phyloP scores from a whole-genome alignment of 2,797 vertebrate species.

The Mycteria americana region DNA sequence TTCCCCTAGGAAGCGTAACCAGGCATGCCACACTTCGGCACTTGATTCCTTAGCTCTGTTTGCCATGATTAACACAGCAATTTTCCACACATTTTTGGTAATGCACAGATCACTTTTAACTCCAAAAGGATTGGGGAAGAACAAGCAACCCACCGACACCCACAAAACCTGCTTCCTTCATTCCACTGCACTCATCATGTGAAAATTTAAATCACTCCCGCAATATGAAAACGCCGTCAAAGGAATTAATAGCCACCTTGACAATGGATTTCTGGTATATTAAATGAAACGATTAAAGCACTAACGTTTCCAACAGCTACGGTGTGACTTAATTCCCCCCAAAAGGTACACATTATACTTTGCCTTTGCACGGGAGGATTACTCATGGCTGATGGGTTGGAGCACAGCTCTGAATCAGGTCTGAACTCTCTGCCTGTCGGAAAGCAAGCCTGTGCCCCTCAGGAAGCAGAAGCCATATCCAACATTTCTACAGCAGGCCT shows the following conservation, averaged over 20 bases:
- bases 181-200: not conserved
- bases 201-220: constrained; percentile 2
- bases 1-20: not conserved
- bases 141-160: not conserved
- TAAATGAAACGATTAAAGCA: not conserved
- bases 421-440: not conserved
- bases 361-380: not conserved
- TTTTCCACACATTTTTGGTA: not conserved
- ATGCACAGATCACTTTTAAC: not conserved
- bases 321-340: not conserved
- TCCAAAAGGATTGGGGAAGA: not conserved
- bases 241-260: not conserved
- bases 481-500: not conserved
- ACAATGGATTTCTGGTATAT: not conserved
- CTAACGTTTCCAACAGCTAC: not conserved
- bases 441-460: not conserved
- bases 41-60: not conserved
- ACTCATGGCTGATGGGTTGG: not conserved
- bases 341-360: not conserved
- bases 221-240: not conserved
- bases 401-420: not conserved
- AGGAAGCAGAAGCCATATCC: not conserved
- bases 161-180: constrained; percentile 18
- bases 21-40: not conserved
- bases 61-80: not conserved